Conservation (phyloP, 2,888 invertebrate species). For the Lycocerus yunnanus region DNA sequence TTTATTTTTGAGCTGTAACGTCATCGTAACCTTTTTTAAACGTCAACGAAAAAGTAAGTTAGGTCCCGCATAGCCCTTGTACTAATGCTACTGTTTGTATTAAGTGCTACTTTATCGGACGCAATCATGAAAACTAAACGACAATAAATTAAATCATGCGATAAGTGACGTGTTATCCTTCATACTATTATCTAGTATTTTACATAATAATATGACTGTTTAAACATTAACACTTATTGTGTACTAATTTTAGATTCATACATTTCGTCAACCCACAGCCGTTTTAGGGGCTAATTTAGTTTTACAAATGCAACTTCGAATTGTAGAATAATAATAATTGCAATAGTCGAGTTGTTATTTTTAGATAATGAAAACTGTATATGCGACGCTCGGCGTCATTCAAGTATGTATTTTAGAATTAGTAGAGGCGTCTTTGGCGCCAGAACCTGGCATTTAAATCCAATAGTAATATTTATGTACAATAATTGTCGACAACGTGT, state of each 20-base stretch:
- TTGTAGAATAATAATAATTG: neutral
- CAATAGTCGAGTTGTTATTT: neutral
- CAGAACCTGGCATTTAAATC: neutral
- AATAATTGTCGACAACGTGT: neutral
- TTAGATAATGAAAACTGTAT: neutral
- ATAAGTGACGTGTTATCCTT: neutral
- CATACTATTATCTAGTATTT: neutral
- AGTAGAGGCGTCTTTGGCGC: neutral
- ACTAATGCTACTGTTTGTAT: too few relatives aligned
- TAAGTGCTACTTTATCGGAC: too few relatives aligned
- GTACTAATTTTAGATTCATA: neutral
- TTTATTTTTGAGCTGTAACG: too few relatives aligned
- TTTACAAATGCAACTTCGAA: neutral
- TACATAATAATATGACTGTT: neutral
- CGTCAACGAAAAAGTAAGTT: too few relatives aligned
- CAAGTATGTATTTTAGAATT: neutral
- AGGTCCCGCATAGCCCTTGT: too few relatives aligned
- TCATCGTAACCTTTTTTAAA: too few relatives aligned
- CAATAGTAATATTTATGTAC: neutral
- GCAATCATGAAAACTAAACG: neutral
- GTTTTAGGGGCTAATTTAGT: neutral
- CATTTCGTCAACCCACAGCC: too few relatives aligned
- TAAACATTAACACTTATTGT: neutral
- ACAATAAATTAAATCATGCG: neutral
- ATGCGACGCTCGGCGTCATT: neutral